These are phyloP conservation scores for Drosophila testacea DNA, from an alignment of 2,888 invertebrate genomes.

Conservation along the genomic window DNA sequence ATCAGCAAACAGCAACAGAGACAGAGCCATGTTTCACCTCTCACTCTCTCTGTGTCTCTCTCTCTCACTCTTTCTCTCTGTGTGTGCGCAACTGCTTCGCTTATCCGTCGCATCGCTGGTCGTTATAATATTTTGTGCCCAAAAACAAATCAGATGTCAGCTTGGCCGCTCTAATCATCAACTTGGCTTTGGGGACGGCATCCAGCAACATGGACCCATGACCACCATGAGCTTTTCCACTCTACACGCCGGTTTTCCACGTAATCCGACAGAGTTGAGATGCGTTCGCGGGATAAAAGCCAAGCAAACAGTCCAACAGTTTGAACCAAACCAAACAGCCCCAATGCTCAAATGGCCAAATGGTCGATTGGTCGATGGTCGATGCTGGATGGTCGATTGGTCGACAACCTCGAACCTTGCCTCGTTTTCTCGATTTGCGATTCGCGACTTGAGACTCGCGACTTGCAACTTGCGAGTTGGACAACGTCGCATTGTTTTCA, in stretches of 20 bases:
- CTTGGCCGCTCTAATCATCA: slow-evolving; percentile 81
- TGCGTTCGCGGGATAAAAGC: slow-evolving; percentile 62
- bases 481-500: slow-evolving; percentile 76
- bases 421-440: neutral
- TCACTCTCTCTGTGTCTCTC: too few species aligned
- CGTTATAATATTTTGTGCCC: slow-evolving; percentile 84
- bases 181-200: slow-evolving; percentile 31
- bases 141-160: slow-evolving; percentile 84
- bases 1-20: slow-evolving; percentile 13
- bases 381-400: slow-evolving; percentile 29
- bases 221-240: slow-evolving; percentile 63
- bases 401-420: slow-evolving; percentile 36
- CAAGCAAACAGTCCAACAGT: slow-evolving; percentile 11
- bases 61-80: neutral
- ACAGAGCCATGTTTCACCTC: slow-evolving; percentile 23
- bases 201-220: slow-evolving; percentile 1
- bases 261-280: slow-evolving; percentile 66
- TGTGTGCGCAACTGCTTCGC: slow-evolving; percentile 20
- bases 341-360: slow-evolving; percentile 18
- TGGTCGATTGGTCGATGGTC: slow-evolving; percentile 22
- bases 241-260: slow-evolving; percentile 58
- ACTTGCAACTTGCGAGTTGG: slow-evolving; percentile 5
- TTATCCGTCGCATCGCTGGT: slow-evolving; percentile 77
- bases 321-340: too few species aligned
- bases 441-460: neutral